Evolutionary conservation across 2,888 invertebrate genomes (phyloP).

Genomic region (Andrena trimmerana): DNA sequence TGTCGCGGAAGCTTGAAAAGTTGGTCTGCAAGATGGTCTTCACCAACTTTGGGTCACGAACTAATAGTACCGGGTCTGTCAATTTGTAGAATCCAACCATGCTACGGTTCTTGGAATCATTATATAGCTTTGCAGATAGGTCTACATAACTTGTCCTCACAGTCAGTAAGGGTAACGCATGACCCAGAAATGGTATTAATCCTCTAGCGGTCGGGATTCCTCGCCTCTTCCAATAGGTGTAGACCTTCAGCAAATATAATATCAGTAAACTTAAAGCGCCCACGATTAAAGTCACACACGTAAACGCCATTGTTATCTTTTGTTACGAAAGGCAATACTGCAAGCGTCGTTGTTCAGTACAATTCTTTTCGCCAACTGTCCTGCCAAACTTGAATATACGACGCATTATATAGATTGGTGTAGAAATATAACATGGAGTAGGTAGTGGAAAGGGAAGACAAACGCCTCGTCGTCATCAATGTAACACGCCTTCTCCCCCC

Average conservation of each 20-base stretch:
- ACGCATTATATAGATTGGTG: not conserved
- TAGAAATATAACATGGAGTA: too few relatives aligned
- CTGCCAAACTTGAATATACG: too few relatives aligned
- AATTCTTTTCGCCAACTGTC: not conserved
- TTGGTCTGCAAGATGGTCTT: constrained; percentile 74
- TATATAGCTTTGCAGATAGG: constrained; percentile 61
- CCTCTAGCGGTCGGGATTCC: constrained; percentile 58
- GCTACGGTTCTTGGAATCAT: constrained; percentile 56
- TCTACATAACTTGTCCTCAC: constrained; percentile 18
- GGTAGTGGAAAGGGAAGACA: too few relatives aligned
- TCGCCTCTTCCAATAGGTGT: constrained; percentile 63
- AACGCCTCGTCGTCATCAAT: too few relatives aligned
- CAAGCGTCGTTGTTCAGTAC: too few relatives aligned
- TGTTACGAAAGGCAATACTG: not conserved
- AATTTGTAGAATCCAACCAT: constrained; percentile 72
- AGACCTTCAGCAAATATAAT: constrained; percentile 9
- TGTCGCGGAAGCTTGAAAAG: constrained; percentile 75
- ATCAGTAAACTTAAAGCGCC: not conserved
- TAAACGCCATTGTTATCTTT: constrained; percentile 14
- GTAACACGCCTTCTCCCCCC: too few relatives aligned
- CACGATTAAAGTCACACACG: not conserved
- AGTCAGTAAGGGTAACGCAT: constrained; percentile 57
- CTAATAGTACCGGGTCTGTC: not conserved
- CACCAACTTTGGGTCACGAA: constrained; percentile 75
- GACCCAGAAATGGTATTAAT: constrained; percentile 67